Evolutionary conservation across 1,140 invertebrate genomes (phyloP).

Genomic region (Macrotrachela quadricornifera): DNA sequence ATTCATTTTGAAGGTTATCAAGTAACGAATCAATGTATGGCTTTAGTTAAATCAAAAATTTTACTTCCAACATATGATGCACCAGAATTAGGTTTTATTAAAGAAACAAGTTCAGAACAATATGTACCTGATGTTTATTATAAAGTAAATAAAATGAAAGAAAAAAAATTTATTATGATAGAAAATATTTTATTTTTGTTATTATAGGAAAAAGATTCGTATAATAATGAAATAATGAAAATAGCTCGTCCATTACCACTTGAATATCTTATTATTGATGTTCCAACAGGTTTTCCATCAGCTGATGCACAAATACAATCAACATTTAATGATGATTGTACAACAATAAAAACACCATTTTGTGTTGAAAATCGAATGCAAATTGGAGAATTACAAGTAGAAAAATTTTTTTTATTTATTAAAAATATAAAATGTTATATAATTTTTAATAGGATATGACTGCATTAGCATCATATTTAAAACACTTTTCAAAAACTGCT

Average conservation of each 20-base stretch:
- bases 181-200: slow-evolving; percentile 1
- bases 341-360: slow-evolving; percentile 41
- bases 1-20: slow-evolving; percentile 97
- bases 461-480: too few relatives aligned
- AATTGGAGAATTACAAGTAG: slow-evolving; percentile 12
- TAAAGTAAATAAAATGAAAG: slow-evolving; percentile 60
- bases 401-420: too few relatives aligned
- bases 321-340: slow-evolving; percentile 46
- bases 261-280: slow-evolving; percentile 84
- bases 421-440: too few relatives aligned
- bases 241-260: slow-evolving; percentile 79
- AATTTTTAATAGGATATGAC: too few relatives aligned
- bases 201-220: slow-evolving; percentile 70
- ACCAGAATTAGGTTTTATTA: slow-evolving; percentile 81
- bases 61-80: slow-evolving; percentile 86
- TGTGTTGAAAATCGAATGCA: slow-evolving; percentile 56
- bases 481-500: too few relatives aligned
- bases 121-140: slow-evolving; percentile 98
- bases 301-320: slow-evolving; percentile 49
- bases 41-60: slow-evolving; percentile 74
- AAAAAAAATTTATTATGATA: background rate
- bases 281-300: slow-evolving; percentile 60
- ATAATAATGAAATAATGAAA: slow-evolving; percentile 83
- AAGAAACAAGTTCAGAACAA: slow-evolving; percentile 71
- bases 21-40: slow-evolving; percentile 93